Evolutionary conservation across 2,113 vertebrate species (phyloP).

Genomic region (Malaclemys terrapin): DNA sequence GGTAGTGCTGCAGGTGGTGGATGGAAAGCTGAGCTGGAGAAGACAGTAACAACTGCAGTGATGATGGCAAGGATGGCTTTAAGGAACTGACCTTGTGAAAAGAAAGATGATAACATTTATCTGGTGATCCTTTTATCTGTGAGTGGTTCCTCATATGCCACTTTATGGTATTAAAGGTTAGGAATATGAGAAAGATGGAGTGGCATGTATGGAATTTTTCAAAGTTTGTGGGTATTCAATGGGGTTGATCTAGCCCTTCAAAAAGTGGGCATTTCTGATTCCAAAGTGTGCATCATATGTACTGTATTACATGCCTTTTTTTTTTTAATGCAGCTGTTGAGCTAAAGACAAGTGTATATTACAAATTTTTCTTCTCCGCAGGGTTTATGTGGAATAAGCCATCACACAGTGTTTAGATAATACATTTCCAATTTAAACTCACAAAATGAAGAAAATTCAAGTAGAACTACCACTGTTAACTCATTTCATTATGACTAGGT

Average conservation of each 20-base stretch:
- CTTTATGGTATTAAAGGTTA: not conserved
- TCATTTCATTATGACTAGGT: not conserved
- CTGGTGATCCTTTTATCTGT: not conserved
- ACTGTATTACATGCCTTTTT: not conserved
- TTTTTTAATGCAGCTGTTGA: not conserved
- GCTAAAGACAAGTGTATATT: not conserved
- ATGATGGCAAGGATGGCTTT: not conserved
- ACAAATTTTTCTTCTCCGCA: accelerated
- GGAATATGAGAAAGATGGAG: not conserved
- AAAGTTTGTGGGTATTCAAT: not conserved
- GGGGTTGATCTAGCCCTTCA: not conserved
- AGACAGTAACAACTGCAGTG: not conserved
- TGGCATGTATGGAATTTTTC: not conserved
- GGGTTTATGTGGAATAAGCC: not conserved
- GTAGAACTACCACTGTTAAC: not conserved
- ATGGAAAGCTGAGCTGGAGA: not conserved
- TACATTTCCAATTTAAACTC: not conserved
- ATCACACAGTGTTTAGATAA: not conserved
- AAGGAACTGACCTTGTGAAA: not conserved
- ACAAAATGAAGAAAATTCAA: not conserved
- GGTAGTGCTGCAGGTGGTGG: not conserved
- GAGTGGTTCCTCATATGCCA: not conserved
- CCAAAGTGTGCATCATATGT: accelerated
- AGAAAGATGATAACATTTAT: accelerated
- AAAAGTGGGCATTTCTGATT: not conserved